These are phyloP conservation scores for Eristalis intricaria DNA, from an alignment of 2,888 invertebrate genomes.

Conservation along the genomic window DNA sequence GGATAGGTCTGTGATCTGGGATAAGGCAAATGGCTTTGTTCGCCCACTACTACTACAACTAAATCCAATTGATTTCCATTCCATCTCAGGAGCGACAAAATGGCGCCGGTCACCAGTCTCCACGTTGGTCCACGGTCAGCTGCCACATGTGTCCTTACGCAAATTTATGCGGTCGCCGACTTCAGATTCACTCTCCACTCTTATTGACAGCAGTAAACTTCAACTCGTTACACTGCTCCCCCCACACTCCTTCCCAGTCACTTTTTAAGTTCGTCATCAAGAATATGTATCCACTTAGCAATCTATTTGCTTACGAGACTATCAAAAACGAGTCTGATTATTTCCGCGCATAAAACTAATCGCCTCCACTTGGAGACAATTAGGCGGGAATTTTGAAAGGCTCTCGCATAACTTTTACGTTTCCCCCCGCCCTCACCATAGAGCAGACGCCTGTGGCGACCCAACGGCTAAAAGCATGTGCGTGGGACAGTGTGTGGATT, in stretches of 20 bases:
- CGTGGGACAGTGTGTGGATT: background rate
- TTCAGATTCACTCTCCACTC: too few relatives aligned
- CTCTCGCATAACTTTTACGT: background rate
- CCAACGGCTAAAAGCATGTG: background rate
- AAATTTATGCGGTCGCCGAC: background rate
- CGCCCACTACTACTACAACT: too few relatives aligned
- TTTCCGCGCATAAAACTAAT: background rate
- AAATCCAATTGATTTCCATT: too few relatives aligned
- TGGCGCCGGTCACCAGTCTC: too few relatives aligned
- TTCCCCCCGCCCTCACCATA: background rate
- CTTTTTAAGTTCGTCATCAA: background rate
- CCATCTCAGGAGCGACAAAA: too few relatives aligned
- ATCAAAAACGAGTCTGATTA: background rate
- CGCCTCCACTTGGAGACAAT: constrained; percentile 5
- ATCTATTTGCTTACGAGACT: background rate
- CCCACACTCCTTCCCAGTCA: background rate
- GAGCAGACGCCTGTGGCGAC: background rate
- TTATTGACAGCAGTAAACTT: too few relatives aligned
- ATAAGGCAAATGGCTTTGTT: too few relatives aligned
- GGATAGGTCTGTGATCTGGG: too few relatives aligned
- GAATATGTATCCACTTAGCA: background rate
- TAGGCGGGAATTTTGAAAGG: background rate
- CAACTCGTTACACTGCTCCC: background rate
- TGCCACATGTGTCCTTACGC: too few relatives aligned
- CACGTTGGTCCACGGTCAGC: too few relatives aligned